These are phyloP conservation scores for Podiceps cristatus DNA, from an alignment of 2,113 vertebrate species.

Conservation along the genomic window DNA sequence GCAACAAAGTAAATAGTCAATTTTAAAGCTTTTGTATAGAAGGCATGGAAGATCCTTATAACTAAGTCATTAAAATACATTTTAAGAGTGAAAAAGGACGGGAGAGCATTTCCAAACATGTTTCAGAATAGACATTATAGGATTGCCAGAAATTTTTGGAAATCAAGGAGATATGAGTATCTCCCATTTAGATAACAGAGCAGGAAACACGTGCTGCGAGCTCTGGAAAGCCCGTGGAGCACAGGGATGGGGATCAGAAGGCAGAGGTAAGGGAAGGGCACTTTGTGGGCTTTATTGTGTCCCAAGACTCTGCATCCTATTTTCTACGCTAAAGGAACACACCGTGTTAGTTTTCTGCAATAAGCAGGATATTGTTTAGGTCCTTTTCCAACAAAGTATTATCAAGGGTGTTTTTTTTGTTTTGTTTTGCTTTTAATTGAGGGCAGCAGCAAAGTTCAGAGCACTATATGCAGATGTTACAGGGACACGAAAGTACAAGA, in stretches of 20 bases:
- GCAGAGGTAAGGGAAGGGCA: constrained; percentile 52
- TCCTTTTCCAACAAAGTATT: constrained; percentile 49
- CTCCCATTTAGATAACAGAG: neutral
- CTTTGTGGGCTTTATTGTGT: constrained; percentile 18
- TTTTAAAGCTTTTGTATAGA: neutral
- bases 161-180: constrained; percentile 2
- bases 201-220: constrained; percentile 4
- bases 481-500: constrained; percentile 67
- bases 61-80: neutral
- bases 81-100: neutral
- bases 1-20: neutral
- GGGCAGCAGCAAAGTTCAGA: constrained; percentile 57
- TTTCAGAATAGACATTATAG: neutral
- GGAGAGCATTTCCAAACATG: neutral
- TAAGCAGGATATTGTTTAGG: constrained; percentile 54
- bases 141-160: constrained; percentile 13
- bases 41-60: neutral
- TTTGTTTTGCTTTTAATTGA: constrained; percentile 30
- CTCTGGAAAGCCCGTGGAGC: neutral
- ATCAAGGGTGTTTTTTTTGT: neutral
- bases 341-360: constrained; percentile 28
- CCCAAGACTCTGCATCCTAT: constrained; percentile 1
- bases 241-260: neutral
- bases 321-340: neutral
- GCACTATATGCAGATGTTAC: constrained; percentile 45